phyloP scores from a whole-genome alignment of 2,113 vertebrate species.

The rat (Rattus norvegicus) region DNA sequence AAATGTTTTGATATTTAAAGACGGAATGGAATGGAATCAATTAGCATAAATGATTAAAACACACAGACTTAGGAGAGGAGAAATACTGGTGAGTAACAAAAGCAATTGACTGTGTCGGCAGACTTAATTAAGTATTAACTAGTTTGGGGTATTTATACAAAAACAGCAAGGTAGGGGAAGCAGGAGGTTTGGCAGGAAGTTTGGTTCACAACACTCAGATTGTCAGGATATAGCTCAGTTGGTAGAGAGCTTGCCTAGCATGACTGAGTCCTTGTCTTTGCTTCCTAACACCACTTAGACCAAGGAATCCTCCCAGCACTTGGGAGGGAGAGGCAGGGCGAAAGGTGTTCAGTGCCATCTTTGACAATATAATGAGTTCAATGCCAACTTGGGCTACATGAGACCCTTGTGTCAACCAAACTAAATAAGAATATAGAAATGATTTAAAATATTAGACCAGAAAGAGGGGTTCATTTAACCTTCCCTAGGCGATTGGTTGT shows the following conservation, averaged over 20 bases:
- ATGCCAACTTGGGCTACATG: background rate
- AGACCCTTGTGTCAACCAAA: background rate
- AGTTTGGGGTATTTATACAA: background rate
- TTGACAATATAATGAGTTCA: background rate
- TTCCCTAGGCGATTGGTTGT: background rate
- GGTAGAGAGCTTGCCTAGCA: background rate
- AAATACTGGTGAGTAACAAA: conserved; percentile 9
- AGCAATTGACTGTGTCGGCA: background rate
- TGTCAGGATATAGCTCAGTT: too few species aligned
- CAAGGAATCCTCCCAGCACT: background rate
- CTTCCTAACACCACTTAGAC: too few species aligned
- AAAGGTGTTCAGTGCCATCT: background rate
- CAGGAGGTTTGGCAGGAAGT: background rate
- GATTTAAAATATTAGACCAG: background rate
- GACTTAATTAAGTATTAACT: conserved; percentile 23
- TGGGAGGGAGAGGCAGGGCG: too few species aligned
- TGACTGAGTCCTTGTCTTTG: background rate
- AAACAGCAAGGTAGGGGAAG: background rate
- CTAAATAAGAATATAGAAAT: background rate
- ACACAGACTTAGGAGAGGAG: background rate
- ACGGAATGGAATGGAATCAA: background rate
- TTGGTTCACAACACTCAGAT: background rate
- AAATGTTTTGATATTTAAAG: conserved; percentile 44
- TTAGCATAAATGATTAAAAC: background rate
- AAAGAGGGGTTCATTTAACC: background rate